A percentile compares a stretch with the other conserved stretches of the same genome.
Evolutionary conservation across 2,888 invertebrate genomes (phyloP).

Genomic region (Hypercompe scribonia): DNA sequence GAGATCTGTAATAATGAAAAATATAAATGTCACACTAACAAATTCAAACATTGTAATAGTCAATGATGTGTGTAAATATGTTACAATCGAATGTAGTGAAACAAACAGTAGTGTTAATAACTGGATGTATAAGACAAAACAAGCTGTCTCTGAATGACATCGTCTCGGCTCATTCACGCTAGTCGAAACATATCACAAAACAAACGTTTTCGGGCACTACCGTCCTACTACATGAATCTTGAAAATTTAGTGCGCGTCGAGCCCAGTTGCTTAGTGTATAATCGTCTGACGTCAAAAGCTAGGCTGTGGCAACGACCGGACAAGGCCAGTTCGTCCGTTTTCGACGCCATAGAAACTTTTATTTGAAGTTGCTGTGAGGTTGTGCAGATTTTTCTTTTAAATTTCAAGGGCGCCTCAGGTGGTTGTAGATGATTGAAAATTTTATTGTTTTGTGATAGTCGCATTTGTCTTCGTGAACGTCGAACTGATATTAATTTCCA

Average conservation of each 20-base stretch:
- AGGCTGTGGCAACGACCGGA: slow-evolving; percentile 68
- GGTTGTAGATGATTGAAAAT: slow-evolving; percentile 15
- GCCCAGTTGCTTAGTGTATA: slow-evolving; percentile 54
- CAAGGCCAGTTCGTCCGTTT: slow-evolving; percentile 66
- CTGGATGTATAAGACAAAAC: not conserved
- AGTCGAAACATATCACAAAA: slow-evolving; percentile 8
- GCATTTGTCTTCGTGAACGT: not conserved
- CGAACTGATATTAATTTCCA: not conserved
- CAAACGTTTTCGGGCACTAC: slow-evolving; percentile 32
- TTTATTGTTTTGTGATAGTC: slow-evolving; percentile 3
- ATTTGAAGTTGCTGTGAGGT: slow-evolving; percentile 58
- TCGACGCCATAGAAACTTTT: slow-evolving; percentile 63
- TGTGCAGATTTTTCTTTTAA: slow-evolving; percentile 36
- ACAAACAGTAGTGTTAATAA: not conserved
- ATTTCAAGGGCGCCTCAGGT: slow-evolving; percentile 38
- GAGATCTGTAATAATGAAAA: too few relatives aligned
- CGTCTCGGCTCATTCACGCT: slow-evolving; percentile 11
- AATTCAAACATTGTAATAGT: not conserved
- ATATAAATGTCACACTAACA: not conserved
- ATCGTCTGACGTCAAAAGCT: slow-evolving; percentile 64
- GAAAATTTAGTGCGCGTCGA: slow-evolving; percentile 44
- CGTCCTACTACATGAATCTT: slow-evolving; percentile 43
- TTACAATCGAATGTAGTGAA: not conserved
- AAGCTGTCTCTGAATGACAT: slow-evolving; percentile 10
- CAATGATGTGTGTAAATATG: not conserved